These are phyloP conservation scores for Acrossocheilus fasciatus DNA, from an alignment of 2,797 vertebrate genomes.

Conservation along the genomic window DNA sequence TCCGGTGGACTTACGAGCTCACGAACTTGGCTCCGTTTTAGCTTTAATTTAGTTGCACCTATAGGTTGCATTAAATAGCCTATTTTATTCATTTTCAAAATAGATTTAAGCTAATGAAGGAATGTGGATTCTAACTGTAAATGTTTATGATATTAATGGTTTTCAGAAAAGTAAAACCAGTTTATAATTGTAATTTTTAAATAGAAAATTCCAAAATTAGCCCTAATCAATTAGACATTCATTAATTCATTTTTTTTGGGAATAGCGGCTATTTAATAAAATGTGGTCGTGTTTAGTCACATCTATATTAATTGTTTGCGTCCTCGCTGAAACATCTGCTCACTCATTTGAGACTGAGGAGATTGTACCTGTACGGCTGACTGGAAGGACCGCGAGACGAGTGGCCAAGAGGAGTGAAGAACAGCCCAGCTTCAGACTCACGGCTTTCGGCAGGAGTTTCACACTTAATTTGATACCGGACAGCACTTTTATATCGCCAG, in stretches of 20 bases:
- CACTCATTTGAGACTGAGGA: slow-evolving; percentile 74
- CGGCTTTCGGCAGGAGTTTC: slow-evolving; percentile 84
- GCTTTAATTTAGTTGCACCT: not conserved
- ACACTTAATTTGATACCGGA: slow-evolving; percentile 85
- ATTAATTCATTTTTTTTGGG: not conserved
- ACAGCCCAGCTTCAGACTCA: slow-evolving; percentile 76
- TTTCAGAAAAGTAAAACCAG: not conserved
- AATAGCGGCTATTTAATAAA: slow-evolving; percentile 18
- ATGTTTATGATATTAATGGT: not conserved
- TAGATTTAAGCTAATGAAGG: not conserved
- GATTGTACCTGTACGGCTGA: slow-evolving; percentile 75
- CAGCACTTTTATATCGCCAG: slow-evolving; percentile 84
- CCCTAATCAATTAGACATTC: not conserved
- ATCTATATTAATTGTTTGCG: slow-evolving; percentile 3
- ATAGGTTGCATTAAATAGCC: not conserved
- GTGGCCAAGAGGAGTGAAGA: slow-evolving; percentile 79
- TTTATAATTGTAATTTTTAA: not conserved
- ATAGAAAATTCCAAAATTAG: not conserved
- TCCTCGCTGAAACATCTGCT: slow-evolving; percentile 63
- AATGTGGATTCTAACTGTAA: not conserved
- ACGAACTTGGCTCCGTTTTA: not conserved
- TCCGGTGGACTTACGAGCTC: slow-evolving; percentile 59
- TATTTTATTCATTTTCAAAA: not conserved
- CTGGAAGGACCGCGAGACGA: slow-evolving; percentile 68
- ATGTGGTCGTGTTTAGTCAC: slow-evolving; percentile 42